Evolutionary conservation across 2,797 vertebrate genomes (phyloP), one percentile per base, ranked within the genome.

Genomic region (Vespertilio murinus): DNA sequence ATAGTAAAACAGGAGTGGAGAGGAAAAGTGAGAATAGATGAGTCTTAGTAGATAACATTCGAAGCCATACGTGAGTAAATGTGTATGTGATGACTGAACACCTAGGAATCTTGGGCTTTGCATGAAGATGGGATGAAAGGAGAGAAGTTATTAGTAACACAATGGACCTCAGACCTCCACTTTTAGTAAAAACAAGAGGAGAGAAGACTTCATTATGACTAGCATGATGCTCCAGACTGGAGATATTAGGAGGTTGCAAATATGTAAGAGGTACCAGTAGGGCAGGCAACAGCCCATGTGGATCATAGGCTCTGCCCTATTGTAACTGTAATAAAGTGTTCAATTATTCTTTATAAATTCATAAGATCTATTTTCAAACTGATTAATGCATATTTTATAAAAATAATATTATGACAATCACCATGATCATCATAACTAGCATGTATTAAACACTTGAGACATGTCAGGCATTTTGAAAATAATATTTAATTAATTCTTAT

Each of bases 401-500:
- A 90, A 77, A n/a, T 11, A 49, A 5, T 14, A 52, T 30, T 42
- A 90, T 28, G 11, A 65, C 0, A 88, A 30, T 22, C 4, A 70
- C 11, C 1, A 35, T 56, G 5, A 30, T 82, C 77, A 88, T 45
- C 28, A n/a, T 64, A 81, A 42, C 9, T 45, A 30, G 8, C 30
- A 45, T 6, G 1, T 71, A 71, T 90, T 65, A 91, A 83, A 11
- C 7, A 83, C 25, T 70, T 67, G 16, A 8, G 69, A 54, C 17
- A 18, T 64, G 33, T 56, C 49, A 52, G 49, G 52, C 81, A 54
- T 20, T 91, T 80, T 87, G 14, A 30, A 75, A 56, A 35, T 47
- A 78, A n/a, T 70, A 45, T 40, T 90, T 86, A 86, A 65, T 78
- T 88, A 77, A 80, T 92, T 18, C 1, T 95, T 30, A 69, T 6